These are phyloP conservation scores for Acrossocheilus wenchowensis DNA, from an alignment of 2,797 vertebrate species.

Conservation along the genomic window DNA sequence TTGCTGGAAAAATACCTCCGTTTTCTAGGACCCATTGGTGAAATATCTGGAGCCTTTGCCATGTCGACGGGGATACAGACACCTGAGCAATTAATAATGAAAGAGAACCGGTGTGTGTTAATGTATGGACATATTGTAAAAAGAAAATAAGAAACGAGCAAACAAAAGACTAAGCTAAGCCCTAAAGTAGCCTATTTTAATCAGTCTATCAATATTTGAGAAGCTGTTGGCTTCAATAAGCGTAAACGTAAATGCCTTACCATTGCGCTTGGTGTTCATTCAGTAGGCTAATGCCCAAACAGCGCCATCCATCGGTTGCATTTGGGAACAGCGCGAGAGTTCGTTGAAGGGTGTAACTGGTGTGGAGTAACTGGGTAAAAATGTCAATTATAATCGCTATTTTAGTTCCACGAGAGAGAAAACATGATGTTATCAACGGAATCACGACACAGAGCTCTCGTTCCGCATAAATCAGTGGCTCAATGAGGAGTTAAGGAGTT, in stretches of 20 bases:
- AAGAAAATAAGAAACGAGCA: background rate
- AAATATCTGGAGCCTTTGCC: slow-evolving; percentile 63
- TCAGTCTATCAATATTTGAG: background rate
- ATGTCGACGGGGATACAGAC: slow-evolving; percentile 40
- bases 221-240: background rate
- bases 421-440: background rate
- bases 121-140: background rate
- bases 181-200: background rate
- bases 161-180: background rate
- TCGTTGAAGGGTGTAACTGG: background rate
- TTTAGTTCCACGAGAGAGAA: background rate
- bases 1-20: slow-evolving; percentile 63
- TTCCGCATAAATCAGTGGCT: slow-evolving; percentile 23
- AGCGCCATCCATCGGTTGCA: slow-evolving; percentile 2
- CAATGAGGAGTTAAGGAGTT: slow-evolving; percentile 32
- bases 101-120: background rate
- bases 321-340: too few relatives aligned
- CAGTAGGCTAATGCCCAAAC: background rate
- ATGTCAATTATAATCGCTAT: slow-evolving; percentile 8
- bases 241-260: background rate
- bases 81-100: slow-evolving; percentile 16
- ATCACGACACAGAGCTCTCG: background rate
- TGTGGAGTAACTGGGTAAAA: background rate
- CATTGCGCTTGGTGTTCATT: slow-evolving; percentile 8
- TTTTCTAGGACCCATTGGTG: slow-evolving; percentile 65